A percentile compares a stretch with the other conserved stretches of the same genome.
Evolutionary conservation across 2,797 vertebrate genomes (phyloP).

Genomic region (Malurus leucopterus): DNA sequence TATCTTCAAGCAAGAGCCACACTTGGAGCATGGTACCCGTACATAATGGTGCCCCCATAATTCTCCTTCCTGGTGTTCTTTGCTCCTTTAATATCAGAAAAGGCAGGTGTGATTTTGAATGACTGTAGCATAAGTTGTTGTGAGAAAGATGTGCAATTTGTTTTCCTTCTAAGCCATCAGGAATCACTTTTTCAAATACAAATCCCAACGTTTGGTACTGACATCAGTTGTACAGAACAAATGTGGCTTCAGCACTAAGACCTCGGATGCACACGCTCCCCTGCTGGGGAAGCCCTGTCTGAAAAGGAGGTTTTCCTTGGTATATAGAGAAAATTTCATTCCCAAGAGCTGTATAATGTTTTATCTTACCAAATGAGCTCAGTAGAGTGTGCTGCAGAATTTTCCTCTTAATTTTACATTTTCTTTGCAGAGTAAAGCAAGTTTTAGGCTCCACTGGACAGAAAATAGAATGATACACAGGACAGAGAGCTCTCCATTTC

Average conservation of each 20-base stretch:
- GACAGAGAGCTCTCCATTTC: not conserved
- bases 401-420: not conserved
- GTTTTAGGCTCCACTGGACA: slow-evolving; percentile 3
- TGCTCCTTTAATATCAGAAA: not conserved
- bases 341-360: not conserved
- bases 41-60: not conserved
- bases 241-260: not conserved
- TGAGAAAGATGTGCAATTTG: not conserved
- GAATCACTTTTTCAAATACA: not conserved
- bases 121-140: not conserved
- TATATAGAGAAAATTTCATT: not conserved
- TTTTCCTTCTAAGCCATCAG: not conserved
- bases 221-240: not conserved
- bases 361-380: not conserved
- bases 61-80: not conserved
- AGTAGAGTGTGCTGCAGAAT: not conserved
- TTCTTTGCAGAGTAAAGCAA: not conserved
- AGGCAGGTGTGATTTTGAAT: not conserved
- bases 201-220: not conserved
- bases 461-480: not conserved
- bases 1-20: not conserved
- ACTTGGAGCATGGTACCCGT: not conserved
- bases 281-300: not conserved
- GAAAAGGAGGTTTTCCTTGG: not conserved
- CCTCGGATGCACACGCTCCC: not conserved